Conservation (phyloP, 2,113 vertebrate genomes). For the Ctenodactylus gundi region DNA sequence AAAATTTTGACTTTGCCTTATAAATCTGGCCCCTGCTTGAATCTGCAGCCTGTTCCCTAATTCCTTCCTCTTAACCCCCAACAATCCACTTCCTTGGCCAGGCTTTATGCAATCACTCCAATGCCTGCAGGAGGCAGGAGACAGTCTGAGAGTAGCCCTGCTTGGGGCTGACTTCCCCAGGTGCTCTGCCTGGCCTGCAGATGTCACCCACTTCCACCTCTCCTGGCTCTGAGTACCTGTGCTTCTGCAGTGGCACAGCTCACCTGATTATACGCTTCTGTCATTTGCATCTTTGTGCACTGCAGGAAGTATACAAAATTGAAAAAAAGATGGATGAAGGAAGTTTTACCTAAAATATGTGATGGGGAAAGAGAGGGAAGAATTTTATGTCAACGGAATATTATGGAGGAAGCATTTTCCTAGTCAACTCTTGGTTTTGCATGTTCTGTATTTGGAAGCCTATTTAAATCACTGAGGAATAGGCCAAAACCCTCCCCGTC, state of each 20-base stretch:
- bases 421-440: background rate
- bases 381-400: background rate
- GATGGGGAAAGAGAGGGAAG: background rate
- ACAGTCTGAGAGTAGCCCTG: background rate
- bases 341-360: background rate
- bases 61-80: background rate
- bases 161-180: background rate
- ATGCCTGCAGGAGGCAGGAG: background rate
- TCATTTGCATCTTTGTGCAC: background rate
- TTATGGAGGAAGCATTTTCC: background rate
- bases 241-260: background rate
- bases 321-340: background rate
- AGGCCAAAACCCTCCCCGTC: background rate
- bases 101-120: no score
- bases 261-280: background rate
- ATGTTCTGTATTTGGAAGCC: background rate
- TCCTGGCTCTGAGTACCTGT: background rate
- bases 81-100: background rate
- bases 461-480: conserved; percentile 19
- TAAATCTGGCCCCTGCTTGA: background rate
- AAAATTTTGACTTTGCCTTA: background rate
- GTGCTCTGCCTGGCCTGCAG: background rate
- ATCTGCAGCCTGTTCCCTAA: background rate
- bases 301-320: background rate
- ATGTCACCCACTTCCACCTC: accelerated